phyloP scores from a whole-genome alignment of 2,888 invertebrate species.

The Antheraea assamensis region DNA sequence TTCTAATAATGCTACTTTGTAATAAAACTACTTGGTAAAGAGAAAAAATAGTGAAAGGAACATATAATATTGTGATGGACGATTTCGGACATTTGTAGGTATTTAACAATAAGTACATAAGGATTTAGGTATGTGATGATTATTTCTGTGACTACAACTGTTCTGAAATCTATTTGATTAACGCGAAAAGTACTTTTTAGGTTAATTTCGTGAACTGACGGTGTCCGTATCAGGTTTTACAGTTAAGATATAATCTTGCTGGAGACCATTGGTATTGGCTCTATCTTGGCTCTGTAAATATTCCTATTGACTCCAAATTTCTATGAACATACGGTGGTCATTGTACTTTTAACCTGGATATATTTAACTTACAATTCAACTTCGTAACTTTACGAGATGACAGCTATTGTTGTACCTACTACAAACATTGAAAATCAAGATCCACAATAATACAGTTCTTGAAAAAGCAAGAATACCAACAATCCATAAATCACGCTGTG shows the following conservation, averaged over 20 bases:
- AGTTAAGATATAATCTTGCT: background rate
- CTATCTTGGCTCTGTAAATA: background rate
- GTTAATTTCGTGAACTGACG: too few relatives aligned
- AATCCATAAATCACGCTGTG: background rate
- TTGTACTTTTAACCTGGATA: background rate
- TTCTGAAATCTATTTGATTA: too few relatives aligned
- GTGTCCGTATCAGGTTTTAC: background rate
- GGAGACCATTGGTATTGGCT: background rate
- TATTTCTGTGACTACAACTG: too few relatives aligned
- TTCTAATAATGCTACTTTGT: background rate
- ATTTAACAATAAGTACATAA: background rate
- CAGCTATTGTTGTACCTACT: background rate
- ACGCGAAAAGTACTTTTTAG: too few relatives aligned
- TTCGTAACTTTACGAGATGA: background rate
- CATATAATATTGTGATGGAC: background rate
- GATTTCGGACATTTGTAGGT: background rate
- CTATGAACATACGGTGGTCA: background rate
- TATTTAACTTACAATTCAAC: background rate
- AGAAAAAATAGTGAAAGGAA: background rate
- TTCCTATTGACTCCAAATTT: background rate
- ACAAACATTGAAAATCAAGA: too few relatives aligned
- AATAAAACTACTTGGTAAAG: background rate
- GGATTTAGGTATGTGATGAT: background rate
- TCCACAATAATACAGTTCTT: too few relatives aligned
- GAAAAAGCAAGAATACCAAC: background rate